Evolutionary conservation across 2,888 invertebrate genomes (phyloP).

Genomic region (Actias luna): DNA sequence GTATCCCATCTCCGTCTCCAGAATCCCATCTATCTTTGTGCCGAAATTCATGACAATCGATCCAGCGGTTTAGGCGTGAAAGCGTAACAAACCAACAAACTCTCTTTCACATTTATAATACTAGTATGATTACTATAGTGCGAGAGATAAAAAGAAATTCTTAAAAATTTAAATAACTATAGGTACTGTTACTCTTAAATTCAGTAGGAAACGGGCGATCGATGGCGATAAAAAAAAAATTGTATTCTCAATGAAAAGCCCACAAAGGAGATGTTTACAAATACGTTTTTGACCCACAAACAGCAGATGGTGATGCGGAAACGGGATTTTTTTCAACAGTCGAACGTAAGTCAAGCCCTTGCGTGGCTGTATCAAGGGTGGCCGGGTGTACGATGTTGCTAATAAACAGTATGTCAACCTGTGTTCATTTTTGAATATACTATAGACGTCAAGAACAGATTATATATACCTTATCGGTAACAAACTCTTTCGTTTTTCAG

Average conservation of each 20-base stretch:
- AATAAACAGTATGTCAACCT: slow-evolving; percentile 12
- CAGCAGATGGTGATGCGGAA: slow-evolving; percentile 61
- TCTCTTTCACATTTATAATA: too few relatives aligned
- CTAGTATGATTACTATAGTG: background rate
- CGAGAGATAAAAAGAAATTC: background rate
- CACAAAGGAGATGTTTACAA: slow-evolving; percentile 60
- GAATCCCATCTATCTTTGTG: too few relatives aligned
- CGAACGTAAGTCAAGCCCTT: slow-evolving; percentile 46
- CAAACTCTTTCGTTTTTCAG: too few relatives aligned
- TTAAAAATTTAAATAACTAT: background rate
- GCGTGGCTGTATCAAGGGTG: slow-evolving; percentile 47
- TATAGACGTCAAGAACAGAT: background rate
- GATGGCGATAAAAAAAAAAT: slow-evolving; percentile 9
- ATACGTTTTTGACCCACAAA: slow-evolving; percentile 71
- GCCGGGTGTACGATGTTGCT: slow-evolving; percentile 22
- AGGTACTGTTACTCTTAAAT: slow-evolving; percentile 2
- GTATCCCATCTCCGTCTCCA: too few relatives aligned
- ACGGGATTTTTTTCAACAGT: slow-evolving; percentile 42
- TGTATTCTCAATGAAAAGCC: slow-evolving; percentile 30
- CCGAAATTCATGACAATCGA: too few relatives aligned
- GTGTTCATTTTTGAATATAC: background rate
- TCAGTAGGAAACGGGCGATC: background rate
- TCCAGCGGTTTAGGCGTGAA: too few relatives aligned
- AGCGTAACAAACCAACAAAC: too few relatives aligned
- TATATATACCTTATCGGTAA: too few relatives aligned